phyloP scores from a whole-genome alignment of 2,797 vertebrate genomes.

The Lacerta viridis region DNA sequence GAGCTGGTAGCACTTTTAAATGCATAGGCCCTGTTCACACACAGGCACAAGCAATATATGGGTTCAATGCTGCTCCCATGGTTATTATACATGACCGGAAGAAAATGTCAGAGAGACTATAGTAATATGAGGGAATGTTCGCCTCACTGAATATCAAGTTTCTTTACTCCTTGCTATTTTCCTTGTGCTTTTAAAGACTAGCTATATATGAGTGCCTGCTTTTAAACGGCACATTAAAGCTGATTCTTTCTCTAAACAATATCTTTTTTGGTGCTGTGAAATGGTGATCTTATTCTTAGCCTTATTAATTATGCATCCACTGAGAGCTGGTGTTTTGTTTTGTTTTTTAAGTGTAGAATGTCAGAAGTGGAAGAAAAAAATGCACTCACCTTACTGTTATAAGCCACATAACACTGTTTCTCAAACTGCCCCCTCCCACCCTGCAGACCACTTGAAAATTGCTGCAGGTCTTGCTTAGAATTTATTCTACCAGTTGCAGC shows the following conservation, averaged over 20 bases:
- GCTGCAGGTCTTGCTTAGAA: too few species aligned
- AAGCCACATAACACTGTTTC: too few species aligned
- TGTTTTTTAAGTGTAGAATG: background rate
- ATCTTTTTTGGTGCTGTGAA: background rate
- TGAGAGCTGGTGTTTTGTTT: background rate
- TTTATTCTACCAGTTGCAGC: too few species aligned
- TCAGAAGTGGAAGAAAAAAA: background rate
- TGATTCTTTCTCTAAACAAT: background rate
- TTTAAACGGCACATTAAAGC: background rate
- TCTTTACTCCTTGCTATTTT: background rate
- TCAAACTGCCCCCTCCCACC: too few species aligned
- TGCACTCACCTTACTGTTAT: background rate
- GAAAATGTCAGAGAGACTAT: background rate
- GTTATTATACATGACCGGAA: background rate
- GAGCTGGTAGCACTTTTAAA: too few species aligned
- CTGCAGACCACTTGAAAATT: too few species aligned
- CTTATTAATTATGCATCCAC: background rate
- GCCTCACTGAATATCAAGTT: background rate
- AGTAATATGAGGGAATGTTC: background rate
- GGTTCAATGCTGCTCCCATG: background rate
- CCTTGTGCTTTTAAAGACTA: background rate
- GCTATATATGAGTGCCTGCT: background rate
- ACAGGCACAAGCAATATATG: background rate
- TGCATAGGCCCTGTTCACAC: background rate
- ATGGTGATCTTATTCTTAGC: background rate